These are phyloP conservation scores for Drosophila lowei DNA, from an alignment of 1,140 invertebrate species.

Conservation along the genomic window DNA sequence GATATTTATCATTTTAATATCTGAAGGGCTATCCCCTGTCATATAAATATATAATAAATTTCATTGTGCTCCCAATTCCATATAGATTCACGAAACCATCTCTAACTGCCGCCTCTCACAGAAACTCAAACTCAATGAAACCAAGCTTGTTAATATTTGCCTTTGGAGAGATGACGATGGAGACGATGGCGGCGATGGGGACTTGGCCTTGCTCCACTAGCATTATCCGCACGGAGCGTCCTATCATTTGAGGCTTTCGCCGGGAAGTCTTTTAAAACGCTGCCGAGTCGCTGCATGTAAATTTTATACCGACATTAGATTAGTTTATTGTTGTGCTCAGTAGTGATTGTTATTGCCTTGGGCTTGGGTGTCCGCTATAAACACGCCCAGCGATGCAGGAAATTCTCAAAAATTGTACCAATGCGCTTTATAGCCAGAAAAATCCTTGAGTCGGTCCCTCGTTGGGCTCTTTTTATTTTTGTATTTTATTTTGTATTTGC, in stretches of 20 bases:
- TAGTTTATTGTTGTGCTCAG: constrained; percentile 45
- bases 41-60: too few relatives aligned
- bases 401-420: constrained; percentile 20
- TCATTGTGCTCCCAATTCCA: too few relatives aligned
- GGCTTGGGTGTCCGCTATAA: constrained; percentile 45
- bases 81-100: constrained; percentile 7
- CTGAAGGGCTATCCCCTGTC: too few relatives aligned
- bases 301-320: constrained; percentile 60
- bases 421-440: constrained; percentile 39
- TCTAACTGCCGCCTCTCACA: constrained; percentile 1
- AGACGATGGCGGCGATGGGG: not conserved
- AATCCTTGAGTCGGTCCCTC: constrained; percentile 5
- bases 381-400: constrained; percentile 36
- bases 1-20: too few relatives aligned
- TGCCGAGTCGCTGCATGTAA: constrained; percentile 30
- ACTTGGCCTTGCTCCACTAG: constrained; percentile 15
- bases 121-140: constrained; percentile 31
- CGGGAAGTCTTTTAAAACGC: constrained; percentile 52
- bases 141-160: constrained; percentile 47
- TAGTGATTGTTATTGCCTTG: constrained; percentile 58
- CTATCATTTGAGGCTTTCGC: constrained; percentile 31
- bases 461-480: constrained; percentile 34
- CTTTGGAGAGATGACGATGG: not conserved
- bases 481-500: constrained; percentile 48
- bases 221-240: constrained; percentile 31